A percentile compares a stretch with the other conserved stretches of the same genome.
Evolutionary conservation across 2,113 vertebrate species (phyloP).

Genomic region (Brachyhypopomus gauderio): DNA sequence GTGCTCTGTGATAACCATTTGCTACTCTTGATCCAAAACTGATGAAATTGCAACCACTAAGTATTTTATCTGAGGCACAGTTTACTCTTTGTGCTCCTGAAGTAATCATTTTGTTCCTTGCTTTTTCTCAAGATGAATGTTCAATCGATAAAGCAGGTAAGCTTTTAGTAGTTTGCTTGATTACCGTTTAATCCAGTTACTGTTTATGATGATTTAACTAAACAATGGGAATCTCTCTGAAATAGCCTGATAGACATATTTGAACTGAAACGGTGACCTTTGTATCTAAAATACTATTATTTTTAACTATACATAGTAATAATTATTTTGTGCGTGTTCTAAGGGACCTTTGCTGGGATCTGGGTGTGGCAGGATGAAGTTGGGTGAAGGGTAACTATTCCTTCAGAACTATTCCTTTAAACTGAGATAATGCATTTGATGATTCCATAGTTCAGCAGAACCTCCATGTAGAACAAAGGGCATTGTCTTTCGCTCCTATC

Average conservation of each 20-base stretch:
- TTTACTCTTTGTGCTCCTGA: background rate
- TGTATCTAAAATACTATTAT: accelerated
- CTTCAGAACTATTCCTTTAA: no score
- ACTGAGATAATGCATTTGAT: constrained; percentile 57
- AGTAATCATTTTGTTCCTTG: background rate
- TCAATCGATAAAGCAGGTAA: background rate
- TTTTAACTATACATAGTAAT: no score
- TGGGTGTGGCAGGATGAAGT: background rate
- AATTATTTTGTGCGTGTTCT: background rate
- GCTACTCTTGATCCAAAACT: constrained; percentile 78
- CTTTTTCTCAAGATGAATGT: background rate
- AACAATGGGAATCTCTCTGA: constrained; percentile 97
- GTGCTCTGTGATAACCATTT: constrained; percentile 80
- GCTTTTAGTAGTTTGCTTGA: background rate
- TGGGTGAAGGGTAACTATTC: background rate
- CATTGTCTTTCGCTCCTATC: constrained; percentile 76
- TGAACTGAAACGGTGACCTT: constrained; percentile 78
- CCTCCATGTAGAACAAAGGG: constrained; percentile 62
- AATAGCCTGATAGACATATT: constrained; percentile 76
- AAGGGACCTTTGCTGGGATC: background rate
- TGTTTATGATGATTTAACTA: constrained; percentile 50
- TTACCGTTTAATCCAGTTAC: background rate
- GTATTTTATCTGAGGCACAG: constrained; percentile 69
- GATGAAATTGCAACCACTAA: constrained; percentile 74
- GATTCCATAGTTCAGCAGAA: constrained; percentile 82